Percentiles rank a stretch among this genome's conserved stretches.
phyloP scores from a whole-genome alignment of 2,888 invertebrate species.

The Dryobotodes eremita region DNA sequence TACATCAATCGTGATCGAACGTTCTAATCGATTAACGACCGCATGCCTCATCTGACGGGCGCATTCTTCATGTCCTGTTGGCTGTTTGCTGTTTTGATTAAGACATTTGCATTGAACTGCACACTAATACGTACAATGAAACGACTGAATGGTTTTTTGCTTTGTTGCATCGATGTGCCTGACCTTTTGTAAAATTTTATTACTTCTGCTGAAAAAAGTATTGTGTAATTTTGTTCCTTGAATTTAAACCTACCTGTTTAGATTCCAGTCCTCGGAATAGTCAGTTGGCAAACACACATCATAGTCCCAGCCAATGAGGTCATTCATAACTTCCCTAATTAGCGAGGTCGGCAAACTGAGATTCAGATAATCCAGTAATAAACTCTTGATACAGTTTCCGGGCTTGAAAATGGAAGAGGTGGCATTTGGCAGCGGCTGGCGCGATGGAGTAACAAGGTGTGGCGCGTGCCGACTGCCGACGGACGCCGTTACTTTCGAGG shows the following conservation, averaged over 20 bases:
- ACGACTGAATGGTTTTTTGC: slow-evolving; percentile 17
- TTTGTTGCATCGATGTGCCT: not conserved
- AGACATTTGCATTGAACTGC: slow-evolving; percentile 52
- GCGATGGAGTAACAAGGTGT: slow-evolving; percentile 75
- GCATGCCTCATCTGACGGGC: slow-evolving; percentile 76
- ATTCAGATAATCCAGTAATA: slow-evolving; percentile 57
- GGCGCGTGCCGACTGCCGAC: slow-evolving; percentile 81
- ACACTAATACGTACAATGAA: slow-evolving; percentile 21
- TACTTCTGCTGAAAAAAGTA: not conserved
- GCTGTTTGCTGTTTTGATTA: slow-evolving; percentile 73
- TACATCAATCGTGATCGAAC: slow-evolving; percentile 88
- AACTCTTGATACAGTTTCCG: slow-evolving; percentile 52
- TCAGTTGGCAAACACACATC: slow-evolving; percentile 62
- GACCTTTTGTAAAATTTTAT: slow-evolving; percentile 11
- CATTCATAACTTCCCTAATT: slow-evolving; percentile 58
- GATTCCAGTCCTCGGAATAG: slow-evolving; percentile 43
- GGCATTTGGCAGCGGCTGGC: slow-evolving; percentile 64
- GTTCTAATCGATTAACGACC: slow-evolving; percentile 85
- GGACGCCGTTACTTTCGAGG: slow-evolving; percentile 81
- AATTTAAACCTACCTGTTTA: slow-evolving; percentile 31
- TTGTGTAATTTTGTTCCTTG: slow-evolving; percentile 2
- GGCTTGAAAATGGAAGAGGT: slow-evolving; percentile 53
- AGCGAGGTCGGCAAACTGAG: slow-evolving; percentile 49
- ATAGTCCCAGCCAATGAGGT: slow-evolving; percentile 58
- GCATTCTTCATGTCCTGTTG: slow-evolving; percentile 78